phyloP scores from a whole-genome alignment of 2,797 vertebrate genomes.

The Pipistrellus pygmaeus region DNA sequence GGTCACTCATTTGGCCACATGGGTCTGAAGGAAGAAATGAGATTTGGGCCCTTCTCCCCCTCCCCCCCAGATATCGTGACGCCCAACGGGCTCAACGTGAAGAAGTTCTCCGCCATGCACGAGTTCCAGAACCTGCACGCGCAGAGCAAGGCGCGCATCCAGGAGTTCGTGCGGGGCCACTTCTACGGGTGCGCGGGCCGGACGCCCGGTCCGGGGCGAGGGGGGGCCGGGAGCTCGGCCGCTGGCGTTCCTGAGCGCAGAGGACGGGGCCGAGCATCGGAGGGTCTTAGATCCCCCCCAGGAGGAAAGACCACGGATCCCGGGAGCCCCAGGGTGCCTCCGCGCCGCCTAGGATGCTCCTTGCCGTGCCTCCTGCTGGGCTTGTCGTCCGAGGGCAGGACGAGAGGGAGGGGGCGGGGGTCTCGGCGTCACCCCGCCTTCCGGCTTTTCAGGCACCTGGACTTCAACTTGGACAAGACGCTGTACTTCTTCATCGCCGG shows the following conservation, averaged over 20 bases:
- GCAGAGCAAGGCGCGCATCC: constrained; percentile 96
- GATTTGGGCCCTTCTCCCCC: not conserved
- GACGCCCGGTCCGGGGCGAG: not conserved
- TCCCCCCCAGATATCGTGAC: constrained; percentile 92
- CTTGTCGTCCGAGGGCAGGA: not conserved
- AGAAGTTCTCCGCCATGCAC: constrained; percentile 97
- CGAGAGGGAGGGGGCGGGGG: not conserved
- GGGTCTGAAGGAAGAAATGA: not conserved
- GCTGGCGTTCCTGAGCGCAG: not conserved
- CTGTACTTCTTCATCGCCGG: constrained; percentile 97
- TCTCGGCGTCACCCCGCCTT: not conserved
- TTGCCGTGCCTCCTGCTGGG: not conserved
- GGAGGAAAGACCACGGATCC: not conserved
- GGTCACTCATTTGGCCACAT: not conserved
- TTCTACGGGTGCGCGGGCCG: constrained; percentile 93
- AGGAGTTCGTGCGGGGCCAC: constrained; percentile 96
- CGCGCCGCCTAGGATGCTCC: no score
- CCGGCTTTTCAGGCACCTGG: constrained; percentile 90
- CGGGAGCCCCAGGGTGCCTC: not conserved
- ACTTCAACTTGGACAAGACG: constrained; percentile 96
- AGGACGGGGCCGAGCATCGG: not conserved
- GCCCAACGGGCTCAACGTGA: constrained; percentile 96
- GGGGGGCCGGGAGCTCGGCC: not conserved
- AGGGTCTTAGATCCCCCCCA: not conserved
- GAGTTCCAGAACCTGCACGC: constrained; percentile 98